Evolutionary conservation across 2,888 invertebrate species (phyloP), one percentile per base, ranked within the genome.

Genomic region (Chironomus riparius): DNA sequence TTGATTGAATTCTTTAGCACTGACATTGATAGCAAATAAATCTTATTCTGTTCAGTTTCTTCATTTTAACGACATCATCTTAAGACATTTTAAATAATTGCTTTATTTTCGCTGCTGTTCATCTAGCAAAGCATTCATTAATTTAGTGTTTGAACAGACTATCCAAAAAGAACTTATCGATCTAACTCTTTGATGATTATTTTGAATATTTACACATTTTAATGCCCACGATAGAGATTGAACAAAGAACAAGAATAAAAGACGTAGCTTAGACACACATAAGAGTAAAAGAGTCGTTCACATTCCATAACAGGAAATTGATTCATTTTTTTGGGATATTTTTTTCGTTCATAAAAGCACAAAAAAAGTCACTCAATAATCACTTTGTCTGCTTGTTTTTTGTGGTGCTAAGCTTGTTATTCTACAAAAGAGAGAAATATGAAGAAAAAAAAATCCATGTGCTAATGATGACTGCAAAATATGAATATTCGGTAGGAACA

Each of bases 241-340:
- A 50, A 50, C 15, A 50, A 50, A 50, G 38, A 38, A 38, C 10
- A 10, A 38, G 10, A 38, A 38, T 38, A 4, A 56, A 56, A n/a
- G 65, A 65, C 21, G 65, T 65, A 24, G 13, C 38, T 38, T 38
- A 38, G 38, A 2, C 38, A 38, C 38, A 38, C 38, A 38, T 38
- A 10, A 2, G 38, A 38, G 38, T 38, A 38, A 38, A 15, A 15
- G 56, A 56, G 68, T 21, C 22, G 68, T 22, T 68, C 28, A 61
- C 61, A 21, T 61, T 65, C 38, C 28, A 22, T 15, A 68, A 70
- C 70, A 70, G 70, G 70, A 70, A 70, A 70, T 70, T 47, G 47
- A 47, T 70, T 48, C 22, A 70, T 6, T 24, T 18, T 70, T 15
- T 47, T 47, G 21, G 70, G 70, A 47, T 21, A 10, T 47, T 70